Conservation (phyloP, 2,113 vertebrate genomes). For the Scytalopus superciliaris region DNA sequence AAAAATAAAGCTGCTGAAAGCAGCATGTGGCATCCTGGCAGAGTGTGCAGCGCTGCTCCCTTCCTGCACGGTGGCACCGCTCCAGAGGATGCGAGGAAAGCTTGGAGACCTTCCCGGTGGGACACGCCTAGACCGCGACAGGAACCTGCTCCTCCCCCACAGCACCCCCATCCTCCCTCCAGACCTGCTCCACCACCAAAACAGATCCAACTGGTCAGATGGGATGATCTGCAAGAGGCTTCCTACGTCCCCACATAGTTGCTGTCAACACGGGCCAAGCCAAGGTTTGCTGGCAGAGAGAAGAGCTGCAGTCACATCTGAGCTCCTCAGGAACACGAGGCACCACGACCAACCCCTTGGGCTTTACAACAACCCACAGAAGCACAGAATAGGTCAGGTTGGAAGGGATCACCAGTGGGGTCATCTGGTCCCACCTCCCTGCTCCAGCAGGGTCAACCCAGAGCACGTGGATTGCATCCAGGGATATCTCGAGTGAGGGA, state of each 20-base stretch:
- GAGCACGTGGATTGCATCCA: neutral
- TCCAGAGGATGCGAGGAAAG: neutral
- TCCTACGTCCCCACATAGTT: neutral
- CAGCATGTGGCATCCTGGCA: neutral
- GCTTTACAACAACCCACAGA: rapidly evolving
- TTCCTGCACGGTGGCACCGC: neutral
- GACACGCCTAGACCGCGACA: rapidly evolving
- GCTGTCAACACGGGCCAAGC: neutral
- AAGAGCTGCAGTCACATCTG: neutral
- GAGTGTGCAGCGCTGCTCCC: neutral
- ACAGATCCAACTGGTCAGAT: neutral
- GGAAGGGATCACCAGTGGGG: neutral
- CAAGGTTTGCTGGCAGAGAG: neutral
- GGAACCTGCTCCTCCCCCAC: neutral
- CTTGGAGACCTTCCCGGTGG: neutral
- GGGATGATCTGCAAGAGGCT: neutral
- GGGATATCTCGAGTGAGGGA: neutral
- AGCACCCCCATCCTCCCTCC: neutral
- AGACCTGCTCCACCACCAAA: neutral
- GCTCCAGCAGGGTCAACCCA: neutral
- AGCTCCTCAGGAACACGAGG: neutral
- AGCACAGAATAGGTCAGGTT: too few species aligned
- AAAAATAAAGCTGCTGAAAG: slow-evolving; percentile 24
- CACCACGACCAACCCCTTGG: rapidly evolving
- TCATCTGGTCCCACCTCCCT: neutral